Evolutionary conservation across 2,113 vertebrate genomes (phyloP).

Genomic region (Microtus pennsylvanicus): DNA sequence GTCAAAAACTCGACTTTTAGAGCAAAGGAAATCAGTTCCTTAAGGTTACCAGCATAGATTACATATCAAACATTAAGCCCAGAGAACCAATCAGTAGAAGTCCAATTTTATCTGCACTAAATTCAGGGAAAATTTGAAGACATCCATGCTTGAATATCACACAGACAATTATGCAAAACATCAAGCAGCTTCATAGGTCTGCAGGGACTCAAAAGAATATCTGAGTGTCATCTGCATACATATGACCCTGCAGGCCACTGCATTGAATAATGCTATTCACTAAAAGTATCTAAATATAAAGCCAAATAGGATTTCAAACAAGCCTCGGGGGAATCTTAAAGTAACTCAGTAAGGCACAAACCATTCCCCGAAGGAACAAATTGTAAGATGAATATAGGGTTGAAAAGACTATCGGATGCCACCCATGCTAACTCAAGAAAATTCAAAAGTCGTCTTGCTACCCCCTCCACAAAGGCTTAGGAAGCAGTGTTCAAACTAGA

Average conservation of each 20-base stretch:
- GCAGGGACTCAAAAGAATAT: conserved; percentile 77
- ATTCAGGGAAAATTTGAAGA: conserved; percentile 83
- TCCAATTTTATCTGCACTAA: conserved; percentile 81
- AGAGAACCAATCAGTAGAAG: conserved; percentile 80
- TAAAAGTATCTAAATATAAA: conserved; percentile 79
- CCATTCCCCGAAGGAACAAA: conserved; percentile 64
- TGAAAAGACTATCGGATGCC: conserved; percentile 67
- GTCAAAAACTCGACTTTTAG: conserved; percentile 69
- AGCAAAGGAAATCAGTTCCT: conserved; percentile 68
- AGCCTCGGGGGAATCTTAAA: conserved; percentile 55
- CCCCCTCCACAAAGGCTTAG: background rate
- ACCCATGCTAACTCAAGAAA: conserved; percentile 62
- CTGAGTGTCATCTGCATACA: conserved; percentile 65
- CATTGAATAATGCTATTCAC: conserved; percentile 75
- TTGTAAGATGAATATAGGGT: conserved; percentile 54
- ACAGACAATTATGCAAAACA: conserved; percentile 83
- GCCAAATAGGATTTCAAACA: conserved; percentile 74
- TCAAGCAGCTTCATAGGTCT: conserved; percentile 75
- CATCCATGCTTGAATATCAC: conserved; percentile 81
- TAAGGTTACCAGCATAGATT: conserved; percentile 69
- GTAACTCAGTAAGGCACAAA: conserved; percentile 58
- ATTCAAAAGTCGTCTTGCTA: conserved; percentile 44
- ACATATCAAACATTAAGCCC: conserved; percentile 71
- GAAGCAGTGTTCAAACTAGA: conserved; percentile 10
- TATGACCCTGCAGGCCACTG: conserved; percentile 69